phyloP scores from a whole-genome alignment of 2,113 vertebrate species.

The Clarias gariepinus region DNA sequence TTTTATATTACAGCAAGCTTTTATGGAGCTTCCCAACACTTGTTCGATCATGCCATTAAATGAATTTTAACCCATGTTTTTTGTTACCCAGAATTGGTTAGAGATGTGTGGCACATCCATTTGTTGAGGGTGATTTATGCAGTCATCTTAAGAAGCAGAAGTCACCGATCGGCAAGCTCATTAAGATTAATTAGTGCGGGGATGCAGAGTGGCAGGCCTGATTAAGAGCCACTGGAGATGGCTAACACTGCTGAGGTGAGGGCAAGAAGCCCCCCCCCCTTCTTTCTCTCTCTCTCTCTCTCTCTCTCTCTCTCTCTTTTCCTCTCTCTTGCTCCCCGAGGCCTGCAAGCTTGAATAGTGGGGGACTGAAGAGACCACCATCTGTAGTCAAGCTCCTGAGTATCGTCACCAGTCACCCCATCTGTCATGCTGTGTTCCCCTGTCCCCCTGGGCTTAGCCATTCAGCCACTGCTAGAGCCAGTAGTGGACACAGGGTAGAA shows the following conservation, averaged over 20 bases:
- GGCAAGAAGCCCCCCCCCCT: background rate
- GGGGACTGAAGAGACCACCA: conserved; percentile 51
- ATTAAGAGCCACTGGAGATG: conserved; percentile 54
- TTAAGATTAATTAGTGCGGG: conserved; percentile 76
- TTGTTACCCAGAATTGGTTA: conserved; percentile 37
- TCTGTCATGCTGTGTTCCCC: conserved; percentile 55
- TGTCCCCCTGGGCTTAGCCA: conserved; percentile 54
- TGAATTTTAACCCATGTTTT: conserved; percentile 46
- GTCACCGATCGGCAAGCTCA: conserved; percentile 71
- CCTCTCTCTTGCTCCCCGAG: conserved; percentile 43
- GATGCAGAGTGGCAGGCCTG: conserved; percentile 55
- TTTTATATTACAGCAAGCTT: conserved; percentile 69
- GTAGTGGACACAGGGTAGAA: conserved; percentile 45
- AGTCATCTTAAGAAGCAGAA: conserved; percentile 61
- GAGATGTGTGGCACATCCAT: conserved; percentile 49
- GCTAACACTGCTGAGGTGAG: conserved; percentile 48
- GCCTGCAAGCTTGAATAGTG: conserved; percentile 49
- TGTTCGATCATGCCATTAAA: conserved; percentile 77
- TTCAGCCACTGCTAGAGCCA: conserved; percentile 45
- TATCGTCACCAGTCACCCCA: conserved; percentile 58
- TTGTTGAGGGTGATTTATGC: conserved; percentile 55
- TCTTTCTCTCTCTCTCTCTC: conserved; percentile 22
- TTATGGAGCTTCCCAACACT: conserved; percentile 71
- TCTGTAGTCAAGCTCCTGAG: conserved; percentile 57
- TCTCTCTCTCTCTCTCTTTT: conserved; percentile 27